Evolutionary conservation across 2,113 vertebrate species (phyloP).

Genomic region (Tachuris rubrigastra): DNA sequence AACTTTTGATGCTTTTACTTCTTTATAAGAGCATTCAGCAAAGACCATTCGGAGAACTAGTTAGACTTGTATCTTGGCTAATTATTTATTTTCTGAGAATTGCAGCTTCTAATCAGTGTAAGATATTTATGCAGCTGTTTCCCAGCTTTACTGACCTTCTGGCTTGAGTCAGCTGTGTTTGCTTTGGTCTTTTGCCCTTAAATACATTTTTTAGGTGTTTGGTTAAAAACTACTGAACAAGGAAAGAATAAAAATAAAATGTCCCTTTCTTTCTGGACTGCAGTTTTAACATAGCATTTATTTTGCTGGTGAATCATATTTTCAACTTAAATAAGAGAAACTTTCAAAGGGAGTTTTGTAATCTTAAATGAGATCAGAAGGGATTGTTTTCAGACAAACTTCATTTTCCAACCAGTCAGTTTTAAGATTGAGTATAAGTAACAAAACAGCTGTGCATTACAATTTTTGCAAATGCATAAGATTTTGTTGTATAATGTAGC

Average conservation of each 20-base stretch:
- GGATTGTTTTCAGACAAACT: constrained; percentile 58
- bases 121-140: background rate
- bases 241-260: background rate
- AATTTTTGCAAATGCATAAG: constrained; percentile 47
- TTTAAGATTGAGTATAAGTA: constrained; percentile 45
- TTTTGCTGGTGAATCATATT: constrained; percentile 12
- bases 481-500: constrained; percentile 8
- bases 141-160: background rate
- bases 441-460: constrained; percentile 18
- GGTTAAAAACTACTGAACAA: background rate
- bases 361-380: constrained; percentile 30
- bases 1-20: background rate
- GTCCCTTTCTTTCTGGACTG: background rate
- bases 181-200: background rate
- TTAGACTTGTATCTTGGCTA: background rate
- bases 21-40: background rate
- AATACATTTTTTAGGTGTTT: background rate
- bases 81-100: background rate
- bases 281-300: constrained; percentile 26
- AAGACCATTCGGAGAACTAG: background rate
- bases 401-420: constrained; percentile 52
- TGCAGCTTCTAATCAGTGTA: background rate
- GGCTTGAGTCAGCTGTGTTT: background rate
- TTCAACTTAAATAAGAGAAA: constrained; percentile 29
- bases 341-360: background rate